Percentiles rank a stretch among this genome's conserved stretches.
Evolutionary conservation across 2,888 invertebrate genomes (phyloP).

Genomic region (Anaspis maculata): DNA sequence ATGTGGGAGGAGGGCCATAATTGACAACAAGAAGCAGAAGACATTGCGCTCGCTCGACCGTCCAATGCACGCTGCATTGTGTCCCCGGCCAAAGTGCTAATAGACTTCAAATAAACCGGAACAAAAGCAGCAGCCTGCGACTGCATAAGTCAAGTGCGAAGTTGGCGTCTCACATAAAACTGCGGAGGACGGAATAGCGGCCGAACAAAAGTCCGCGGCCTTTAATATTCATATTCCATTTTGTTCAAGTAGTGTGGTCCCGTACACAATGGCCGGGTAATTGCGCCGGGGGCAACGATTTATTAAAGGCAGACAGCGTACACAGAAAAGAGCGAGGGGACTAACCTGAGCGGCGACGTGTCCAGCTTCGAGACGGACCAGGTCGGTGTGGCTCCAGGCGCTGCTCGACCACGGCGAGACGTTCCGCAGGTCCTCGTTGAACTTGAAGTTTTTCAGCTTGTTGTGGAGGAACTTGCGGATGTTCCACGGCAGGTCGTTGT

Average conservation of each 20-base stretch:
- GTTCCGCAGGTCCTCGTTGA: constrained; percentile 59
- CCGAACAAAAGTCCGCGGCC: constrained; percentile 18
- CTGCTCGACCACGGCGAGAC: constrained; percentile 64
- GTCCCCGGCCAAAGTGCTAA: constrained; percentile 2
- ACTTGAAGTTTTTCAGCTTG: constrained; percentile 73
- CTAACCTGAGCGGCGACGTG: constrained; percentile 71
- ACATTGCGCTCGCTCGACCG: too few species aligned
- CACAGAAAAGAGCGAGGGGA: constrained; percentile 4
- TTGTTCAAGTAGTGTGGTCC: constrained; percentile 12
- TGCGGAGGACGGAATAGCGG: constrained; percentile 1
- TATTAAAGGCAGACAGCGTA: too few species aligned
- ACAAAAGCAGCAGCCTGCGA: constrained; percentile 1
- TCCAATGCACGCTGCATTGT: too few species aligned
- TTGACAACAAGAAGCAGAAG: too few species aligned
- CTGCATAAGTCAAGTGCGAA: constrained; percentile 2
- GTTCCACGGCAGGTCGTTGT: constrained; percentile 89
- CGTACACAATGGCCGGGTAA: background rate
- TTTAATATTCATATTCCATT: constrained; percentile 23
- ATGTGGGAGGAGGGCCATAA: too few species aligned
- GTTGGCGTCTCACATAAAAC: constrained; percentile 2
- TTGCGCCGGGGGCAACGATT: background rate
- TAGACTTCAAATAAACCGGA: constrained; percentile 4
- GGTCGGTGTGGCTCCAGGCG: constrained; percentile 74
- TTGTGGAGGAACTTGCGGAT: constrained; percentile 85
- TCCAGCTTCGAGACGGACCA: constrained; percentile 62